phyloP scores from a whole-genome alignment of 2,113 vertebrate species.

The Campylomormyrus tamandua region DNA sequence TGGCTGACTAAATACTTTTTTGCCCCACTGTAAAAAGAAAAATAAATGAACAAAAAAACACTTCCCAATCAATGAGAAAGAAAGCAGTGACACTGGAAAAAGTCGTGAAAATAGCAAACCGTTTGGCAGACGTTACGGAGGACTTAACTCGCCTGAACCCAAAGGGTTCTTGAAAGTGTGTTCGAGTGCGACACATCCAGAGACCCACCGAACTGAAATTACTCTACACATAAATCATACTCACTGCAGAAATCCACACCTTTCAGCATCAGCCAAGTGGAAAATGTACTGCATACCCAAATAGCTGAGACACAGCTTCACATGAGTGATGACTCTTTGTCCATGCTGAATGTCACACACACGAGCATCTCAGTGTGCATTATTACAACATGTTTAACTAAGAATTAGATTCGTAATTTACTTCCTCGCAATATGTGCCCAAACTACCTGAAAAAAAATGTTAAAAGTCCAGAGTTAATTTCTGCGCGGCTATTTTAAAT shows the following conservation, averaged over 20 bases:
- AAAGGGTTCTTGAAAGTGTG: not conserved
- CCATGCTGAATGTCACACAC: not conserved
- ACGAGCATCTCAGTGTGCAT: not conserved
- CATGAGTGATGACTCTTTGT: not conserved
- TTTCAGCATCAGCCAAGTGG: not conserved
- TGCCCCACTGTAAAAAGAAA: no score
- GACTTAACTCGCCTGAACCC: not conserved
- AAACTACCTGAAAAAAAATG: not conserved
- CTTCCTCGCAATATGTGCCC: not conserved
- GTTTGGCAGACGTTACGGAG: not conserved
- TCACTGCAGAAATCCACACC: not conserved
- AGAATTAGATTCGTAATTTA: not conserved
- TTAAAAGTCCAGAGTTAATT: not conserved
- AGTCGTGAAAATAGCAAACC: not conserved
- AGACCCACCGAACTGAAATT: not conserved
- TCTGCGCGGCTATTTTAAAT: not conserved
- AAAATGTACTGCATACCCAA: not conserved
- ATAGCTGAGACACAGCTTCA: not conserved
- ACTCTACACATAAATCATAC: not conserved
- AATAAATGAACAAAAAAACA: not conserved
- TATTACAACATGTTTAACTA: not conserved
- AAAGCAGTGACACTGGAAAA: not conserved
- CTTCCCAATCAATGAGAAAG: not conserved
- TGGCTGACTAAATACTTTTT: no score
- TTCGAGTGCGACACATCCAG: not conserved